Evolutionary conservation across 1,140 invertebrate genomes (phyloP), one percentile per base, ranked within the genome.

Genomic region (Chymomyza costata): DNA sequence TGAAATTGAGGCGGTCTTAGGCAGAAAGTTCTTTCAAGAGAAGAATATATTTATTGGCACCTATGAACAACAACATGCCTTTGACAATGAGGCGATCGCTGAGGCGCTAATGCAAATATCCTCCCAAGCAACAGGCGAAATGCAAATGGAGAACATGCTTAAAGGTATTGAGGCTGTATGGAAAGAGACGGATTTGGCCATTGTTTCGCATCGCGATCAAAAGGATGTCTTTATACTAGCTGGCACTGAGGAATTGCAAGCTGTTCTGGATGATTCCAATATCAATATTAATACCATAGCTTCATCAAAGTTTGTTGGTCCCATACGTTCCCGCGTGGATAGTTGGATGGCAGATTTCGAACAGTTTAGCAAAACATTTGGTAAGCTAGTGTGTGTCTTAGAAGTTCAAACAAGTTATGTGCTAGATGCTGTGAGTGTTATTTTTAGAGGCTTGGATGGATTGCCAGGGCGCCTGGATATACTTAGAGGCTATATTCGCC

Each of bases 401-500:
- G 28, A 46, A 35, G 10, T 11, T 43, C 16, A 21, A 18, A 43
- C 14, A 25, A 11, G 3, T 25, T 11, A 11, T 43, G 2, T 31
- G n/a, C 11, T 10, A 8, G n/a, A 13, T 59, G 19, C n/a, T n/a
- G n/a, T n/a, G n/a, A n/a, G n/a, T n/a, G n/a, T n/a, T n/a, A n/a
- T 10, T 8, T 8, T 2, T 92, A 93, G 94, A 95, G 82, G 92
- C 93, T 81, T 96, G 94, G 94, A 89, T 91, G 68, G 88, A 88
- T 25, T 95, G 93, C 65, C 94, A 96, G 81, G 91, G 92, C 64
- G 93, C 92, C 34, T 96, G 94, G 94, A 87, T 95, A 2, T 95
- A 96, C 68, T 85, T 96, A 35, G 93, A 96, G 82, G 92, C 94
- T 3, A 95, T 96, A 66, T 96, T 96, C 83, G 91, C 91, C n/a